Conservation (phyloP, 2,797 vertebrate genomes). For the Sternarchorhynchus goeldii region DNA sequence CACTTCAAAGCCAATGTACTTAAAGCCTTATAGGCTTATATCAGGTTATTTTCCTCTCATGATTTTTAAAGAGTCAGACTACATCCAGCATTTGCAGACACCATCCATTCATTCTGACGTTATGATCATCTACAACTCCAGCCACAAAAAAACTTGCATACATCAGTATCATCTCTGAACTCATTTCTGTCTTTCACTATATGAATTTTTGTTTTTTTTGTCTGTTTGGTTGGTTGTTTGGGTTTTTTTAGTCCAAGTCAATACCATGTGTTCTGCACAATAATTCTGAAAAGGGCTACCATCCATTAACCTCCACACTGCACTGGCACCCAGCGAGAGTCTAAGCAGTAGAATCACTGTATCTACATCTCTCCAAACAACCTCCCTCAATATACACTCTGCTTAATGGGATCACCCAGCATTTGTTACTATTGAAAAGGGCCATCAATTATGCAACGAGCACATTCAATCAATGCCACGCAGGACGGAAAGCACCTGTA, state of each 20-base stretch:
- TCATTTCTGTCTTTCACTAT: not conserved
- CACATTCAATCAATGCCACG: conserved; percentile 38
- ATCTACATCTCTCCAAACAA: conserved; percentile 31
- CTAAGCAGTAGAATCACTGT: conserved; percentile 26
- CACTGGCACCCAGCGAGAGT: conserved; percentile 45
- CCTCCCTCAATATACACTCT: conserved; percentile 51
- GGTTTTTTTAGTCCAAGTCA: not conserved
- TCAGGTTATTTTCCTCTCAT: too few species aligned
- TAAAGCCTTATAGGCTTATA: not conserved
- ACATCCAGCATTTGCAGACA: too few species aligned
- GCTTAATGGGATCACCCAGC: conserved; percentile 68
- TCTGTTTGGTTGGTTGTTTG: too few species aligned
- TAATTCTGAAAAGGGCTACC: conserved; percentile 38
- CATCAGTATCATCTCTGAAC: not conserved
- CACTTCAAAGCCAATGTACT: not conserved
- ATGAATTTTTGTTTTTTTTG: not conserved
- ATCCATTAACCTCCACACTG: conserved; percentile 46
- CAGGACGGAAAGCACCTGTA: conserved; percentile 55
- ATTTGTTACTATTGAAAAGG: conserved; percentile 71
- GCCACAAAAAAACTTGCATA: too few species aligned
- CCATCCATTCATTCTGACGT: too few species aligned
- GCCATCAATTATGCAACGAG: conserved; percentile 67
- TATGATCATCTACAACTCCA: too few species aligned
- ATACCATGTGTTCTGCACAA: conserved; percentile 32
- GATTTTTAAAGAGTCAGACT: too few species aligned